These are phyloP conservation scores for Talpa occidentalis DNA, from an alignment of 2,113 vertebrate genomes.

Conservation along the genomic window DNA sequence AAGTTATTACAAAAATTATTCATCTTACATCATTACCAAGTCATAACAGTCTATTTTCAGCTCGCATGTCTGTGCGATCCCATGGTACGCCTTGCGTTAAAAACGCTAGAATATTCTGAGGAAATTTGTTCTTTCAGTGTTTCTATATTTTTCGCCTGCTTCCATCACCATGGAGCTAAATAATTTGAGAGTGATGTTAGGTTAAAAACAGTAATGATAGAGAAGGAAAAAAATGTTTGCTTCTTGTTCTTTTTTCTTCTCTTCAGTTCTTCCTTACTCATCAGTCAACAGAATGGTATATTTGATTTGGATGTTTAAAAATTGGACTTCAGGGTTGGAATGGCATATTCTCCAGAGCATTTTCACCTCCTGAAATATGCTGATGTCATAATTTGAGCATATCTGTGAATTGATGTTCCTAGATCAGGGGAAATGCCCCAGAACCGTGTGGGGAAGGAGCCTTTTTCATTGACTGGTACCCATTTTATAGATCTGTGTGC, in stretches of 20 bases:
- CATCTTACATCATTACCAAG: constrained; percentile 54
- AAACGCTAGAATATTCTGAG: constrained; percentile 68
- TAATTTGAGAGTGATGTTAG: constrained; percentile 42
- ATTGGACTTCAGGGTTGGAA: background rate
- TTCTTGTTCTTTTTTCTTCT: background rate
- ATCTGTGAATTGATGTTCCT: background rate
- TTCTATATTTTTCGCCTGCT: constrained; percentile 64
- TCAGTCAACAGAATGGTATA: background rate
- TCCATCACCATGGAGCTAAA: constrained; percentile 75
- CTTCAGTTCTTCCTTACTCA: background rate
- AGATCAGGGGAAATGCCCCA: background rate
- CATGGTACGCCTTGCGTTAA: constrained; percentile 41
- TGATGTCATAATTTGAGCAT: background rate
- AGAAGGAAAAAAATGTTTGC: constrained; percentile 21
- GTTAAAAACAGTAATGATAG: constrained; percentile 71
- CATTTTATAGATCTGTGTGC: background rate
- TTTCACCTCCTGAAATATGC: background rate
- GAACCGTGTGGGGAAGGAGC: background rate
- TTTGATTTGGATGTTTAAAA: constrained; percentile 5
- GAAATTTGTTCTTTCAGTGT: constrained; percentile 72
- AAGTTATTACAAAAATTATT: constrained; percentile 32
- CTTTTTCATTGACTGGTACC: background rate
- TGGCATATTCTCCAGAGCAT: background rate
- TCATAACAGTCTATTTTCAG: constrained; percentile 64
- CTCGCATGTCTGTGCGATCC: constrained; percentile 54